These are phyloP conservation scores for Prunella himalayana DNA, from an alignment of 2,113 vertebrate genomes.

Conservation along the genomic window DNA sequence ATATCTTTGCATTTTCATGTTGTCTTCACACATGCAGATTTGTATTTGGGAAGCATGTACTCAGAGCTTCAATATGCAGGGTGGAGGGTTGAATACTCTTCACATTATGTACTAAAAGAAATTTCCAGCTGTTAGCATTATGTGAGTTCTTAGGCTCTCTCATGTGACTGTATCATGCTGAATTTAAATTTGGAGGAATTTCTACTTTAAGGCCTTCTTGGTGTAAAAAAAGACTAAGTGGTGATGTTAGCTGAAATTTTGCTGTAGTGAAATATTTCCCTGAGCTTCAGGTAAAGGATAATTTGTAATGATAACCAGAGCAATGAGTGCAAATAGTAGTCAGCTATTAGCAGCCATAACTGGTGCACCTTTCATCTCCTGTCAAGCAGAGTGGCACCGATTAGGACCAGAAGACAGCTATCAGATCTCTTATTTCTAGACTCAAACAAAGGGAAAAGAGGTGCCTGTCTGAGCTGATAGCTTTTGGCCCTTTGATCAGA, in stretches of 20 bases:
- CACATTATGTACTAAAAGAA: background rate
- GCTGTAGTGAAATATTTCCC: background rate
- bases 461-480: conserved; percentile 81
- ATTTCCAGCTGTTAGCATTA: background rate
- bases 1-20: background rate
- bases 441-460: conserved; percentile 83
- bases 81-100: background rate
- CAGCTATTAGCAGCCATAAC: conserved; percentile 84
- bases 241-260: background rate
- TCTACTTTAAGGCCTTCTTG: background rate
- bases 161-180: background rate
- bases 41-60: background rate
- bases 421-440: conserved; percentile 85
- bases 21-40: background rate
- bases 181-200: background rate
- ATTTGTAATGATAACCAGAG: conserved; percentile 62
- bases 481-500: conserved; percentile 87
- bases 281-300: conserved; percentile 18
- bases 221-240: background rate
- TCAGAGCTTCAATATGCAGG: background rate
- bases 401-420: conserved; percentile 83
- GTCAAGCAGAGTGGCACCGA: conserved; percentile 77
- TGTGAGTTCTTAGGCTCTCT: background rate
- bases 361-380: conserved; percentile 89
- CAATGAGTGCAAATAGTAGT: conserved; percentile 60